Evolutionary conservation across 2,888 invertebrate species (phyloP).

Genomic region (Siphlonurus alternatus): DNA sequence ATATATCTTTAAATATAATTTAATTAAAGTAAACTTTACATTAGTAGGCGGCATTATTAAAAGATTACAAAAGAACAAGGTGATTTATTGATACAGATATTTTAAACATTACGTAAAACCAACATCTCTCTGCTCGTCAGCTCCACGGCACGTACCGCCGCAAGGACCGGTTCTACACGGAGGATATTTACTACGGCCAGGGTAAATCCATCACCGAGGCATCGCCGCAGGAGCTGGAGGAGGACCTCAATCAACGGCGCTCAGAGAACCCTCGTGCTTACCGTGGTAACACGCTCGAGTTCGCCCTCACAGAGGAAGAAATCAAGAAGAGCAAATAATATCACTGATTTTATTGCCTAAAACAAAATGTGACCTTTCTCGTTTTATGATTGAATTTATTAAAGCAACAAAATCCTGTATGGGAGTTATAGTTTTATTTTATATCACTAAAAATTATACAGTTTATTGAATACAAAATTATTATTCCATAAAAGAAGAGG

Average conservation of each 20-base stretch:
- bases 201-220: slow-evolving; percentile 34
- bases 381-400: no score
- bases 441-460: no score
- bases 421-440: no score
- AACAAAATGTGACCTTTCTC: no score
- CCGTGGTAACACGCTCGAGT: slow-evolving; percentile 23
- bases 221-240: slow-evolving; percentile 31
- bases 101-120: neutral
- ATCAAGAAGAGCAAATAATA: neutral
- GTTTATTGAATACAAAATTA: no score
- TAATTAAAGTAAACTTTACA: neutral
- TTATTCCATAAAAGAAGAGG: no score
- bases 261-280: slow-evolving; percentile 33
- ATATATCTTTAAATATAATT: slow-evolving; percentile 1
- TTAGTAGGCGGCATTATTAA: no score
- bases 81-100: neutral
- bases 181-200: slow-evolving; percentile 43
- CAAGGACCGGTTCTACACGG: slow-evolving; percentile 44
- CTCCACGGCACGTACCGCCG: slow-evolving; percentile 49
- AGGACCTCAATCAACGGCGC: slow-evolving; percentile 28
- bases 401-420: no score
- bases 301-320: slow-evolving; percentile 18
- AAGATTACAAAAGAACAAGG: no score
- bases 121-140: no score
- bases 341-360: no score